Percentiles rank a stretch among this genome's conserved stretches.
phyloP scores from a whole-genome alignment of 1,140 invertebrate genomes.

The Lamellibrachia luymesi region DNA sequence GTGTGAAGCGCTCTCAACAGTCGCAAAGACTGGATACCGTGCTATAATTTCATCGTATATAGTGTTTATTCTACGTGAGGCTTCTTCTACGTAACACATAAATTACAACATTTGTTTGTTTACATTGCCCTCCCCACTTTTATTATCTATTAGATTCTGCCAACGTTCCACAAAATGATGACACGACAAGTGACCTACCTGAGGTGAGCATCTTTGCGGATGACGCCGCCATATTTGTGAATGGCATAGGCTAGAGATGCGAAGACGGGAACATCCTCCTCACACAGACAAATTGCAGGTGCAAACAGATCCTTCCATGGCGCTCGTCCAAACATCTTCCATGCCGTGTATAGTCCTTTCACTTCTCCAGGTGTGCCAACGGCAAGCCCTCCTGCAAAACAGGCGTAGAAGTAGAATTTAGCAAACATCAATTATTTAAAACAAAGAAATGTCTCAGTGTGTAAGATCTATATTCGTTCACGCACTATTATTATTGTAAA shows the following conservation, averaged over 20 bases:
- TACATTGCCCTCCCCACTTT: no score
- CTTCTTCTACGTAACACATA: no score
- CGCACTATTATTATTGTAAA: not conserved
- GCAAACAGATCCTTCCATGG: constrained; percentile 79
- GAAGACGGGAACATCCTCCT: constrained; percentile 9
- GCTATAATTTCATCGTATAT: no score
- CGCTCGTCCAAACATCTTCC: constrained; percentile 70
- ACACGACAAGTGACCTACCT: not conserved
- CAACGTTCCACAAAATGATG: no score
- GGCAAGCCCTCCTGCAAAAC: constrained; percentile 67
- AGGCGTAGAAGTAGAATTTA: not conserved
- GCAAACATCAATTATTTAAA: not conserved
- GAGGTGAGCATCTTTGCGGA: constrained; percentile 1
- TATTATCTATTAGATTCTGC: no score
- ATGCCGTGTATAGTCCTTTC: constrained; percentile 79
- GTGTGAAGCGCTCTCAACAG: no score
- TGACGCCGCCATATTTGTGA: not conserved
- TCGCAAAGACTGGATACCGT: no score
- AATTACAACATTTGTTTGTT: no score
- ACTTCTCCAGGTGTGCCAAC: constrained; percentile 89
- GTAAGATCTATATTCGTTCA: not conserved
- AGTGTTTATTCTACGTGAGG: no score
- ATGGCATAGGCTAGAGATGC: not conserved
- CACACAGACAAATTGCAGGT: constrained; percentile 62
- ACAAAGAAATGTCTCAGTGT: not conserved